These are phyloP conservation scores for Labeo catla DNA, from an alignment of 2,113 vertebrate genomes.

Conservation along the genomic window DNA sequence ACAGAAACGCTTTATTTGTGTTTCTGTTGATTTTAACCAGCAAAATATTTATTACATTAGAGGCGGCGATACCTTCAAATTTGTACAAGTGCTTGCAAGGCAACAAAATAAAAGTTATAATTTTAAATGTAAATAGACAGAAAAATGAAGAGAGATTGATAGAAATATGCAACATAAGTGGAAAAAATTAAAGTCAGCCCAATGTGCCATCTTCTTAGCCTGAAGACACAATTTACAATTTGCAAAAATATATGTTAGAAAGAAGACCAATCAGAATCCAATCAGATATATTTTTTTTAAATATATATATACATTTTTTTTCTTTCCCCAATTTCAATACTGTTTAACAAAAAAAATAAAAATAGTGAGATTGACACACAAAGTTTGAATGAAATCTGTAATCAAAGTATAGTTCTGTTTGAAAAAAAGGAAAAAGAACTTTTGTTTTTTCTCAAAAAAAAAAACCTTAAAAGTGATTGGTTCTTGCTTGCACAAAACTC, in stretches of 20 bases:
- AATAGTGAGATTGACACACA: background rate
- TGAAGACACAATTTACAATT: background rate
- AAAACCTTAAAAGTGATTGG: background rate
- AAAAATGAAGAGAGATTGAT: background rate
- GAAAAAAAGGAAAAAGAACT: background rate
- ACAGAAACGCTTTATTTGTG: slow-evolving; percentile 1
- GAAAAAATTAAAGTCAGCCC: background rate
- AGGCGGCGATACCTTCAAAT: background rate
- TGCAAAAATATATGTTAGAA: background rate
- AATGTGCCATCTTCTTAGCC: background rate
- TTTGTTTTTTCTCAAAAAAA: background rate
- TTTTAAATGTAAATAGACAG: background rate
- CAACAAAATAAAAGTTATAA: background rate
- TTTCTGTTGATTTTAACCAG: background rate
- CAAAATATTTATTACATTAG: background rate
- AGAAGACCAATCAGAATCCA: background rate
- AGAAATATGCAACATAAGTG: background rate
- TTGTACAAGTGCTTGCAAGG: background rate
- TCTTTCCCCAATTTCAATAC: no score
- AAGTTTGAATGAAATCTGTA: background rate
- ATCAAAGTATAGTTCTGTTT: background rate
- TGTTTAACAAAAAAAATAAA: background rate
- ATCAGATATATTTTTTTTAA: no score
- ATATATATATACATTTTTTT: no score
- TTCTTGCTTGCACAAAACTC: background rate